Base-by-base conservation (phyloP, 2,797 vertebrate genomes). In the Rhynchonycteris naso region DNA sequence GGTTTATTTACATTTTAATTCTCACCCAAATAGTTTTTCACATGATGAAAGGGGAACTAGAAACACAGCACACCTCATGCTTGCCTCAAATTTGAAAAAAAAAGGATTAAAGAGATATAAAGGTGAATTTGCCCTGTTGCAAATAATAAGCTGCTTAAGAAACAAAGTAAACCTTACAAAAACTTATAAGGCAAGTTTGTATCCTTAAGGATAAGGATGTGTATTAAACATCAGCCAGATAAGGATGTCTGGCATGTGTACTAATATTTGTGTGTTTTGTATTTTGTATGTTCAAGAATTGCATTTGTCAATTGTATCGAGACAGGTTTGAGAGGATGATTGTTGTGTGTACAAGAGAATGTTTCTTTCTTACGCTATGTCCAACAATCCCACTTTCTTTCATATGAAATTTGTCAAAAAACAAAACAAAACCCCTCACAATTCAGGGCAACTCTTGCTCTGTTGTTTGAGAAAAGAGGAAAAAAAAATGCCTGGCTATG, bases 141-240 rank as follows among this genome's bases (percentile, higher is more conserved):
- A n/a, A 26, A 7, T 4, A 47, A 16, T 33, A 33, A 21, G 4
- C 38, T 24, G 30, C 52, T 65, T 22, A 43, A n/a, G 61, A 58
- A 24, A 4, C 0, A 22, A 33, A 71, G 3, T 0, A 2, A 84
- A 16, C 7, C 5, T 1, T 2, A 30, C 1, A 21, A 18, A n/a
- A 38, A 21, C 52, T 7, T 4, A 21, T 5, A 8, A 33, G 18
- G 26, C 1, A 15, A 0, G 54, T 35, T 33, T 16, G 30, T 18
- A 2, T 5, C 56, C 12, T 50, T 12, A n/a, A n/a, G n/a, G n/a
- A n/a, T n/a, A n/a, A n/a, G n/a, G n/a, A n/a, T n/a, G n/a, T n/a
- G n/a, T n/a, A n/a, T n/a, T n/a, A n/a, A n/a, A n/a, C n/a, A n/a
- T n/a, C n/a, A n/a, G n/a, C n/a, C n/a, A n/a, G n/a, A n/a, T n/a